Evolutionary conservation across 2,113 vertebrate species (phyloP).

Genomic region (Channa maculata): DNA sequence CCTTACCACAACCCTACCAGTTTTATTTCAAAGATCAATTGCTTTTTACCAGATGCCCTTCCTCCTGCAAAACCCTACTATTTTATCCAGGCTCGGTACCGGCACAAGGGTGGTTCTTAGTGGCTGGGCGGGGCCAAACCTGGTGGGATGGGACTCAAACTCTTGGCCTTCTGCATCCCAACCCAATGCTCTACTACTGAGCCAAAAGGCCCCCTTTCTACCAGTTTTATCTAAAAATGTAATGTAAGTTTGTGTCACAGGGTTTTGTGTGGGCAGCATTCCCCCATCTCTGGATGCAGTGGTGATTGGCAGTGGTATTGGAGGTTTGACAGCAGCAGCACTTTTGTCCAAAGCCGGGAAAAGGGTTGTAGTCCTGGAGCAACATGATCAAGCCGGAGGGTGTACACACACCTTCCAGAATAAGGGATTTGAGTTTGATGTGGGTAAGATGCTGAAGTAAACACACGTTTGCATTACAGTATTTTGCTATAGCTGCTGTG

Average conservation of each 20-base stretch:
- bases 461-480: neutral
- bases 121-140: no score
- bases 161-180: no score
- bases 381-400: conserved; percentile 87
- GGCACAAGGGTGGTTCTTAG: no score
- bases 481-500: neutral
- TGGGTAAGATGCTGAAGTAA: conserved; percentile 77
- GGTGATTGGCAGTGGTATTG: conserved; percentile 88
- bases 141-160: no score
- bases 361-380: conserved; percentile 85
- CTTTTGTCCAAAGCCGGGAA: conserved; percentile 84
- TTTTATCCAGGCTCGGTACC: no score
- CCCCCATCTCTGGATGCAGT: conserved; percentile 81
- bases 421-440: conserved; percentile 86
- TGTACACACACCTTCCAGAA: conserved; percentile 88
- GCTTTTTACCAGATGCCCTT: no score
- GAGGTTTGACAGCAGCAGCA: conserved; percentile 82
- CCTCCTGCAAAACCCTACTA: no score
- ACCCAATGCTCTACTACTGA: no score
- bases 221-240: neutral
- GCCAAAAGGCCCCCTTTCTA: neutral
- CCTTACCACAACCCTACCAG: neutral
- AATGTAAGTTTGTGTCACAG: conserved; percentile 48
- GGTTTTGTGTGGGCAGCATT: conserved; percentile 76
- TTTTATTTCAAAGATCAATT: neutral